A percentile compares a stretch with the other conserved stretches of the same genome.
These are phyloP conservation scores for Manis javanica DNA, from an alignment of 2,797 vertebrate genomes.

Conservation along the genomic window DNA sequence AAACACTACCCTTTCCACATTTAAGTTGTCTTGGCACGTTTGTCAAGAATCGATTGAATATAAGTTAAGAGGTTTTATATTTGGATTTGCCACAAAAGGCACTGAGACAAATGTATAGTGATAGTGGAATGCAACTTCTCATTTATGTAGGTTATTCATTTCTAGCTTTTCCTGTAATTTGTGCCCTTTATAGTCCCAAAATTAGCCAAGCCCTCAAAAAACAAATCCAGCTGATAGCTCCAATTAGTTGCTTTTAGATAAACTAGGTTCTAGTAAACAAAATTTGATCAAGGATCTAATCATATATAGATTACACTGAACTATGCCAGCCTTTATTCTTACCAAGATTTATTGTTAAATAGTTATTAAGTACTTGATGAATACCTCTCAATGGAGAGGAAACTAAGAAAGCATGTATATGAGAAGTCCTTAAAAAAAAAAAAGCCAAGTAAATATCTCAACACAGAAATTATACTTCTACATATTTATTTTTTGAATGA, in stretches of 20 bases:
- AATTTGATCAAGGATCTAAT: slow-evolving; percentile 9
- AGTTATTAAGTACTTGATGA: not conserved
- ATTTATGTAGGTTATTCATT: not conserved
- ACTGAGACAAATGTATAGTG: not conserved
- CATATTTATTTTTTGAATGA: slow-evolving; percentile 8
- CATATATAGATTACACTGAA: not conserved
- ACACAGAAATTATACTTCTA: not conserved
- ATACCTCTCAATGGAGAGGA: not conserved
- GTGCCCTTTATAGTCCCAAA: slow-evolving; percentile 7
- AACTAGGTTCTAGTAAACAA: slow-evolving; percentile 11
- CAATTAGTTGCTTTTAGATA: not conserved
- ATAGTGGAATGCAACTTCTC: not conserved
- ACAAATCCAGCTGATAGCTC: slow-evolving; percentile 16
- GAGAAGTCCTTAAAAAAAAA: not conserved
- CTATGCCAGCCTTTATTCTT: not conserved
- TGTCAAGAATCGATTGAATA: not conserved
- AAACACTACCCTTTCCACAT: slow-evolving; percentile 10
- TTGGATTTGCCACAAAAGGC: not conserved
- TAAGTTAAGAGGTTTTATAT: not conserved
- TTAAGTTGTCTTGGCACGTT: not conserved
- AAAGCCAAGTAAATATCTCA: not conserved
- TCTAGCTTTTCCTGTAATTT: not conserved
- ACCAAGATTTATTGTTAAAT: not conserved
- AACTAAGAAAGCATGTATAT: not conserved
- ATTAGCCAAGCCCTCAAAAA: not conserved